A percentile compares a stretch with the other conserved stretches of the same genome.
These are phyloP conservation scores for Amblyteles armatorius DNA, from an alignment of 2,888 invertebrate species.

Conservation along the genomic window DNA sequence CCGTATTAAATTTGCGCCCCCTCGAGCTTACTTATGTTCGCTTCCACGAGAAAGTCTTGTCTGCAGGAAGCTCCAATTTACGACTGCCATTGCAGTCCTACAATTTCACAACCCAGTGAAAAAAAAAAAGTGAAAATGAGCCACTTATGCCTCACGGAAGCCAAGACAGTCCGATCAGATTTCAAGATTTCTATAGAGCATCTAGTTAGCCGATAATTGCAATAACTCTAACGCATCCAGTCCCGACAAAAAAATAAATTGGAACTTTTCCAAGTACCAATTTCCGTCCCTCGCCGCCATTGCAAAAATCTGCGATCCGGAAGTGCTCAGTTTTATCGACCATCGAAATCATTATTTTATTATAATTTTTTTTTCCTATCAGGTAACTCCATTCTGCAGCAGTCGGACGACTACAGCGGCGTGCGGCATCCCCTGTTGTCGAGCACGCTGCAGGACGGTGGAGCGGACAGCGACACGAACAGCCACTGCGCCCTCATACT, in stretches of 20 bases:
- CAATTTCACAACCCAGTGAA: not conserved
- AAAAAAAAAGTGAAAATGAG: not conserved
- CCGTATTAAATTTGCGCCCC: not conserved
- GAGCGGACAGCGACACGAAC: conserved; percentile 87
- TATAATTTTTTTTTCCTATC: conserved; percentile 56
- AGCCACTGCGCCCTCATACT: conserved; percentile 86
- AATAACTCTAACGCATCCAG: not conserved
- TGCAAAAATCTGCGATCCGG: not conserved
- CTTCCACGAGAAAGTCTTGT: not conserved
- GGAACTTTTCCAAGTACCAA: conserved; percentile 1
- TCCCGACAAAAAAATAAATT: not conserved
- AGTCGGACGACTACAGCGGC: conserved; percentile 74
- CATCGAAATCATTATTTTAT: not conserved
- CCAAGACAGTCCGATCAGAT: not conserved
- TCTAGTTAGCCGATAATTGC: conserved; percentile 4
- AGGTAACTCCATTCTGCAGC: conserved; percentile 81
- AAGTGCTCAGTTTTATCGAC: not conserved
- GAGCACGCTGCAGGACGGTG: conserved; percentile 82
- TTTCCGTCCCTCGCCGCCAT: not conserved
- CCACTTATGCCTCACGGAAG: not conserved
- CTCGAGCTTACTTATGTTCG: not conserved
- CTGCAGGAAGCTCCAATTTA: not conserved
- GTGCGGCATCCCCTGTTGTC: conserved; percentile 82
- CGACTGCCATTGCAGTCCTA: not conserved
- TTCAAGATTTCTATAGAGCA: not conserved